Evolutionary conservation across 2,797 vertebrate species (phyloP), one percentile per base, ranked within the genome.

Genomic region (Cyprinella venusta): DNA sequence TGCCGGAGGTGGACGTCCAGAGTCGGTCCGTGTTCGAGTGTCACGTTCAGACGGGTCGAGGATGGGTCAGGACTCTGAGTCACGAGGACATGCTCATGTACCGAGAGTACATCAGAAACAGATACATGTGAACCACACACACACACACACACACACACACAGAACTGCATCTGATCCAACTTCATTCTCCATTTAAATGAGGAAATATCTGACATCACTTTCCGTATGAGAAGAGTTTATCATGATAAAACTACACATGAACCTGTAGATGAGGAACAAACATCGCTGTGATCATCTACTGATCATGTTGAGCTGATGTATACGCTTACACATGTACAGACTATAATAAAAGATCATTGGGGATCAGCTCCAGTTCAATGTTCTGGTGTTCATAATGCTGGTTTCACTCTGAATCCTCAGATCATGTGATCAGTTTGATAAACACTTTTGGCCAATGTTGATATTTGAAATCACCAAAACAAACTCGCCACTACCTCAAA

Each of bases 1-100:
- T 95, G 30, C 96, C 97, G 0, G 93, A 89, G 86, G 95, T 95
- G 26, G 95, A 96, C 89, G 88, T 90, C 69, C 95, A 94, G 88
- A 97, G 96, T 42, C 89, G 90, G 21, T 94, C 96, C 33, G 93
- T 97, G 91, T 98, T 98, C 76, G 93, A 96, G 65, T 93, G 94
- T 2, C 97, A 98, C 69, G 95, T 98, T 88, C 91, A 95, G 89
- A 95, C 92, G 16, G 94, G 95, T 63, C 93, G 87, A 79, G 97
- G 97, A 50, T 93, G 94, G 86, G 94, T 96, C 91, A 96, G 96
- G 88, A 89, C 91, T 1, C 91, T 96, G 30, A 94, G 95, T 85
- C 93, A 95, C 87, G 97, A 97, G 3, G 97, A 98, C 86, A 91
- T 95, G 76, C 79, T 96, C 69, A 94, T 96, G 91, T 98, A 98